Evolutionary conservation across 2,797 vertebrate genomes (phyloP), one percentile per base, ranked within the genome.

Genomic region (Pempheris klunzingeri): DNA sequence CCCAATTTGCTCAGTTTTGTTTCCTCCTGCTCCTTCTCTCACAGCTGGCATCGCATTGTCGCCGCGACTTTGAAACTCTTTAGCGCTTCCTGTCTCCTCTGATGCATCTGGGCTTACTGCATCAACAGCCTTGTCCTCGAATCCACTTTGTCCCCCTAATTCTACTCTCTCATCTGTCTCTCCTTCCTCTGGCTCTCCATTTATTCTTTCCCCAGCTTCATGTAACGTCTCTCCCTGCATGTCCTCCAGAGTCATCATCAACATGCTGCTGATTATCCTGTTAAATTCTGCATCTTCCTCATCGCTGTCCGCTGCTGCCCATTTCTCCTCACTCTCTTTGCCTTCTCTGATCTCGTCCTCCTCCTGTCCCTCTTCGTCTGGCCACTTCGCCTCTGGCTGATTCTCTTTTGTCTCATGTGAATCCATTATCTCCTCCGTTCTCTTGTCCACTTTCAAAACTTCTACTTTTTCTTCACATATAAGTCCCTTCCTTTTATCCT

Each of bases 201-300:
- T 43, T 44, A 2, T 43, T 38, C 34, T 26, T 50, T 58, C 71
- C 36, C 43, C 43, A 2, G 44, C 20, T 17, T 65, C 34, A 9
- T 74, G 54, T 8, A 57, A 14, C 1, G 26, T 26, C 34, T 78
- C 84, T 43, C 12, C 75, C 24, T 88, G 78, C 86, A 87, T 88
- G 65, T 92, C 91, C 3, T 89, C 91, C 70, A 92, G 20, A 28
- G 87, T 90, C 71, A 92, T 83, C 80, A 38, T 80, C 83, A 93
- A 64, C 91, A 93, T 92, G 87, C 90, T 89, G 69, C 88, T 87
- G 77, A 93, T 91, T 20, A 92, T 90, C 50, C 77, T 49, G 69
- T 91, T 58, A 6, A 92, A 91, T n/a, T 92, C 90, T 24, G 22
- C 53, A 1, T 90, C 85, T 20, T 90, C 92, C 22, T 90, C 90